phyloP scores from a whole-genome alignment of 2,797 vertebrate species.

The Rhynchotus rufescens region DNA sequence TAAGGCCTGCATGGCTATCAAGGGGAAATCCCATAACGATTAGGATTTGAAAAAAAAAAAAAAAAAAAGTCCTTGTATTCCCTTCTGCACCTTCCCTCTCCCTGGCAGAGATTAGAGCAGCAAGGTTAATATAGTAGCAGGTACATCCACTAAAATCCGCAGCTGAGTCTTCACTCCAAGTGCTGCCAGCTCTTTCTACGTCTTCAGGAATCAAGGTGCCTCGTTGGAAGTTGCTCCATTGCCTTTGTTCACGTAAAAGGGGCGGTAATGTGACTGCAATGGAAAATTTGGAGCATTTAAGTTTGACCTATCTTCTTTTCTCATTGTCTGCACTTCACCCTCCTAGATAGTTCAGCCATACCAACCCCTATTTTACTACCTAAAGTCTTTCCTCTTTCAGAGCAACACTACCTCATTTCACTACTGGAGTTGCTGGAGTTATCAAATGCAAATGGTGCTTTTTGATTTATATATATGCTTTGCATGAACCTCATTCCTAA shows the following conservation, averaged over 20 bases:
- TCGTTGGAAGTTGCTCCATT: conserved; percentile 80
- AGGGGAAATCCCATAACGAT: not conserved
- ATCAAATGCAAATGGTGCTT: not conserved
- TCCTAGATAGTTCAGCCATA: not conserved
- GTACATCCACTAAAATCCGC: conserved; percentile 24
- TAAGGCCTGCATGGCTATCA: conserved; percentile 13
- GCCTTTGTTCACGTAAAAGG: conserved; percentile 86
- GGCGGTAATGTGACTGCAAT: conserved; percentile 82
- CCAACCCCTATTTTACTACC: not conserved
- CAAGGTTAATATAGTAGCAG: conserved; percentile 18
- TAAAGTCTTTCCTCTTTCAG: not conserved
- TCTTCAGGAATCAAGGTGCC: conserved; percentile 76
- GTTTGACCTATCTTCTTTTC: not conserved
- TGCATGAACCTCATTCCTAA: not conserved
- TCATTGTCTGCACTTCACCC: not conserved
- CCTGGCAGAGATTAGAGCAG: conserved; percentile 50
- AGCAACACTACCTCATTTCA: not conserved
- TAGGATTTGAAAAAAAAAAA: not conserved
- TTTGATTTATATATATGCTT: not conserved
- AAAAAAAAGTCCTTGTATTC: not conserved
- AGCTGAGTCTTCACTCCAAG: conserved; percentile 5
- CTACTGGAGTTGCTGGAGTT: not conserved
- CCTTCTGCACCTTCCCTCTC: conserved; percentile 26
- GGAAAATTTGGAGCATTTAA: conserved; percentile 40
- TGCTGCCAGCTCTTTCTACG: not conserved